These are phyloP conservation scores for Tachycineta bicolor DNA, from an alignment of 2,113 vertebrate genomes.

Conservation along the genomic window DNA sequence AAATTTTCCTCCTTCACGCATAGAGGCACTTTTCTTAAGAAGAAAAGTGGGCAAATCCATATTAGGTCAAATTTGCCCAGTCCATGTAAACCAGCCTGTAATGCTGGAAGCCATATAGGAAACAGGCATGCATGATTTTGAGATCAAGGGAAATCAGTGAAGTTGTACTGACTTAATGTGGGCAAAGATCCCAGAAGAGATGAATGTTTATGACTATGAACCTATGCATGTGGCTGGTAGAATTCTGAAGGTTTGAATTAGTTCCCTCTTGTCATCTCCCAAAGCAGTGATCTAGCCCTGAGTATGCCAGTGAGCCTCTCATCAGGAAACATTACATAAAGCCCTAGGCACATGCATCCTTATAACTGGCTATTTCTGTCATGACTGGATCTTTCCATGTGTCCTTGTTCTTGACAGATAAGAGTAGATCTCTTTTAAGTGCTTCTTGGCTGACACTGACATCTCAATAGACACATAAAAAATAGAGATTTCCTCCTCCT, in stretches of 20 bases:
- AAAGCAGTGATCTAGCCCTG: not conserved
- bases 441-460: not conserved
- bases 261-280: not conserved
- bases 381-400: constrained; percentile 3
- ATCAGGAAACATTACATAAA: not conserved
- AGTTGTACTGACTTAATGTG: not conserved
- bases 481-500: not conserved
- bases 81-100: not conserved
- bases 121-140: not conserved
- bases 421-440: constrained; percentile 6
- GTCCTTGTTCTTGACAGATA: not conserved
- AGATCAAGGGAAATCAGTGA: not conserved
- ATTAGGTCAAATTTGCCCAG: not conserved
- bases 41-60: not conserved
- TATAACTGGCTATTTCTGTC: not conserved
- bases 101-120: not conserved
- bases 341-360: not conserved
- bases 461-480: constrained; percentile 27
- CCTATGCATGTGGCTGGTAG: not conserved
- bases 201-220: not conserved
- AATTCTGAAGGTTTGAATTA: not conserved
- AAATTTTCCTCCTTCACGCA: not conserved
- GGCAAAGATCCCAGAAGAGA: not conserved
- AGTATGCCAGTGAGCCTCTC: not conserved
- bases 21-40: not conserved